These are phyloP conservation scores for Copsychus sechellarum DNA, from an alignment of 2,113 vertebrate genomes.

Conservation along the genomic window DNA sequence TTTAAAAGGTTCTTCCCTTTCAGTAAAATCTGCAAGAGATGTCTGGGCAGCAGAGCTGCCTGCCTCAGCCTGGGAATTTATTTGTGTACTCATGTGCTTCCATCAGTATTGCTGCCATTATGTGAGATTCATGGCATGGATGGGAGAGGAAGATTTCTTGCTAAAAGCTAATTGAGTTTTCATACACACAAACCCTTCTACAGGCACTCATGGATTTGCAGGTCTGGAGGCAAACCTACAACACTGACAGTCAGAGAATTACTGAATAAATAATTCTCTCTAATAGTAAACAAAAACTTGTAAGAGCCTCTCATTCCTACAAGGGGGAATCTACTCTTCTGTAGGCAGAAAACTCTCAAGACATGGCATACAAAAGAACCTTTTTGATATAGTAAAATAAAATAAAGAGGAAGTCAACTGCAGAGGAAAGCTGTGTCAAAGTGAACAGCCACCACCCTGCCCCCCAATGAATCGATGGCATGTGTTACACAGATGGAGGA, in stretches of 20 bases:
- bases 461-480: background rate
- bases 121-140: background rate
- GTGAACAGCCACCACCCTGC: background rate
- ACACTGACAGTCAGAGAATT: background rate
- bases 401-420: background rate
- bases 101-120: background rate
- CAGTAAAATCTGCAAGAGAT: background rate
- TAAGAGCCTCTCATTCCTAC: background rate
- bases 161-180: background rate
- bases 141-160: background rate
- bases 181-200: background rate
- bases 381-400: background rate
- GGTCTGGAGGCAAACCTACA: background rate
- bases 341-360: background rate
- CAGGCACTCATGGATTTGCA: background rate
- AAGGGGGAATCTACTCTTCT: background rate
- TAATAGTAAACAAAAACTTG: background rate
- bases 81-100: background rate
- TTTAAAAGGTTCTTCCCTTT: background rate
- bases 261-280: background rate
- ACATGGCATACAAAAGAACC: background rate
- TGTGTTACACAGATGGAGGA: background rate
- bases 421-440: background rate
- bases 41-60: background rate
- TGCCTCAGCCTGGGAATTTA: background rate